Percentiles rank a stretch among this genome's conserved stretches.
Evolutionary conservation across 2,797 vertebrate species (phyloP).

Genomic region (Lepus oiostolus): DNA sequence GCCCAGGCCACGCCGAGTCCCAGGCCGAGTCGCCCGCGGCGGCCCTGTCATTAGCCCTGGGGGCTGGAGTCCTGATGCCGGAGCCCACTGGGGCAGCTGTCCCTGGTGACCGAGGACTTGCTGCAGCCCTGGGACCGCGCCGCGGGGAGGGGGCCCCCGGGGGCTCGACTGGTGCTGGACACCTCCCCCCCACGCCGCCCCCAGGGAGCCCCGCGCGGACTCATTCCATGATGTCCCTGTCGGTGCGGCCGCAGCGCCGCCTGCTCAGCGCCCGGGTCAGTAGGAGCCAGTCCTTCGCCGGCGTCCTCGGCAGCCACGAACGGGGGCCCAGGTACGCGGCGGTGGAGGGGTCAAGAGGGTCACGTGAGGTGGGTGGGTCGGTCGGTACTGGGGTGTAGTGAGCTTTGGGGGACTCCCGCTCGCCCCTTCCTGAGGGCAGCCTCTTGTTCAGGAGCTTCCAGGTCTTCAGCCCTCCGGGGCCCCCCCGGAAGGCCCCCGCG

Average conservation of each 20-base stretch:
- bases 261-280: slow-evolving; percentile 93
- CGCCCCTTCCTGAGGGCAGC: slow-evolving; percentile 43
- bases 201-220: slow-evolving; percentile 95
- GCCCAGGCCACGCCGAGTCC: slow-evolving; percentile 76
- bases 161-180: slow-evolving; percentile 48
- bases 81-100: slow-evolving; percentile 11
- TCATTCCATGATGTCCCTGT: slow-evolving; percentile 97
- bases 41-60: slow-evolving; percentile 77
- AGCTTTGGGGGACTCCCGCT: slow-evolving; percentile 48
- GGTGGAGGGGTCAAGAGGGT: background rate
- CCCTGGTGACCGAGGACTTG: background rate
- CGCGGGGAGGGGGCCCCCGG: slow-evolving; percentile 46
- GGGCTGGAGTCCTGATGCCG: background rate
- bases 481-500: slow-evolving; percentile 91
- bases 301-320: slow-evolving; percentile 94
- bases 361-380: background rate
- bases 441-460: slow-evolving; percentile 91
- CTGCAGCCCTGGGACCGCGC: background rate
- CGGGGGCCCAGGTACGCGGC: slow-evolving; percentile 93
- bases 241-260: slow-evolving; percentile 93
- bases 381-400: slow-evolving; percentile 23
- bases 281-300: slow-evolving; percentile 99
- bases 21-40: slow-evolving; percentile 71
- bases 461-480: slow-evolving; percentile 94
- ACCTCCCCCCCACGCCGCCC: slow-evolving; percentile 53